Evolutionary conservation across 2,113 vertebrate genomes (phyloP).

Genomic region (Cololabis saira): DNA sequence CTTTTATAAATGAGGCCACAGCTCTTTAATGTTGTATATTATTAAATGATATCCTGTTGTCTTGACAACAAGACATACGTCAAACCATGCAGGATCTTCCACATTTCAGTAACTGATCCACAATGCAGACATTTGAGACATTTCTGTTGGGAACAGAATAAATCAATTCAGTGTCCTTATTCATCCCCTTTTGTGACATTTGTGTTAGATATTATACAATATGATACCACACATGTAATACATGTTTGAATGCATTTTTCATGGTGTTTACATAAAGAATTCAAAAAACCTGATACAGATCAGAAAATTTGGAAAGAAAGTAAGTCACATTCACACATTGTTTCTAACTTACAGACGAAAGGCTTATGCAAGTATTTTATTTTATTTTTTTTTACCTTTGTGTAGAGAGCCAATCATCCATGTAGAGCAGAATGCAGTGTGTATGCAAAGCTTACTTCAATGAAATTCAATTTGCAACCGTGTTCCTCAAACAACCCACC

Average conservation of each 20-base stretch:
- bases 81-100: too few relatives aligned
- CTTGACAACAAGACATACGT: too few relatives aligned
- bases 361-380: constrained; percentile 55
- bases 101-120: too few relatives aligned
- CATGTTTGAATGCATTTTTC: too few relatives aligned
- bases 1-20: too few relatives aligned
- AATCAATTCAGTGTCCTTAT: neutral
- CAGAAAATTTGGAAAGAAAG: neutral
- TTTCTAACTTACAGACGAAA: constrained; percentile 43
- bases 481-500: constrained; percentile 36
- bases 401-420: constrained; percentile 61
- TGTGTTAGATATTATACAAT: too few relatives aligned
- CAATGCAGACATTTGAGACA: too few relatives aligned
- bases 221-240: too few relatives aligned
- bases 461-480: constrained; percentile 57
- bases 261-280: too few relatives aligned
- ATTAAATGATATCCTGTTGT: too few relatives aligned
- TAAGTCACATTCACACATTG: constrained; percentile 36
- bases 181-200: neutral
- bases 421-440: constrained; percentile 39
- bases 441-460: constrained; percentile 61
- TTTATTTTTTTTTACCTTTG: constrained; percentile 58
- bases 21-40: too few relatives aligned
- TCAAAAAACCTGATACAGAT: too few relatives aligned
- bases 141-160: neutral